phyloP scores from a whole-genome alignment of 2,888 invertebrate genomes.

The Polyommatus iphigenia region DNA sequence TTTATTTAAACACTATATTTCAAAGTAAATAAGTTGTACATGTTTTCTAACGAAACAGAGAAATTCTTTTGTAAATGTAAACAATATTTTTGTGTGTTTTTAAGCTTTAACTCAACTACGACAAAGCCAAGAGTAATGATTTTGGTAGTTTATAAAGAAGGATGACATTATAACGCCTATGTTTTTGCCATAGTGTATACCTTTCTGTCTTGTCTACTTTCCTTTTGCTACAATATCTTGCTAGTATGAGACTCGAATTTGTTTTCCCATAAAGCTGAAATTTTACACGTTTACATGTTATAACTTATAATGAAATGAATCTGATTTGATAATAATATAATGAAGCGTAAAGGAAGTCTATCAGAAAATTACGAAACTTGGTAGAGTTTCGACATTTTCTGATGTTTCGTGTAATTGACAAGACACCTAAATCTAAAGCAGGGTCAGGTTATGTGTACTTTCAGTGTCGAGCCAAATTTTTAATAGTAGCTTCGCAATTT shows the following conservation, averaged over 20 bases:
- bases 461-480: background rate
- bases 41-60: constrained; percentile 12
- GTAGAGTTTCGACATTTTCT: too few species aligned
- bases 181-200: too few species aligned
- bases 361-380: too few species aligned
- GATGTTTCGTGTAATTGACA: background rate
- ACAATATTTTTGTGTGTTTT: background rate
- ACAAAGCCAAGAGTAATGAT: background rate
- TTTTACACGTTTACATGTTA: too few species aligned
- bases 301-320: too few species aligned
- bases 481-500: background rate
- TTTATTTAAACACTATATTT: constrained; percentile 40
- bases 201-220: too few species aligned
- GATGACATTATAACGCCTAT: too few species aligned
- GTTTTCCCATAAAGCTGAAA: too few species aligned
- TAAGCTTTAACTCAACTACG: background rate
- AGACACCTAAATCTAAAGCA: background rate
- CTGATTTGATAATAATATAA: too few species aligned
- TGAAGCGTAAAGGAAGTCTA: too few species aligned
- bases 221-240: too few species aligned
- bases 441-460: background rate
- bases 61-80: background rate
- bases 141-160: background rate
- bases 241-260: too few species aligned
- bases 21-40: constrained; percentile 24